phyloP scores from a whole-genome alignment of 2,888 invertebrate species.

The Gasteruption jaculator region DNA sequence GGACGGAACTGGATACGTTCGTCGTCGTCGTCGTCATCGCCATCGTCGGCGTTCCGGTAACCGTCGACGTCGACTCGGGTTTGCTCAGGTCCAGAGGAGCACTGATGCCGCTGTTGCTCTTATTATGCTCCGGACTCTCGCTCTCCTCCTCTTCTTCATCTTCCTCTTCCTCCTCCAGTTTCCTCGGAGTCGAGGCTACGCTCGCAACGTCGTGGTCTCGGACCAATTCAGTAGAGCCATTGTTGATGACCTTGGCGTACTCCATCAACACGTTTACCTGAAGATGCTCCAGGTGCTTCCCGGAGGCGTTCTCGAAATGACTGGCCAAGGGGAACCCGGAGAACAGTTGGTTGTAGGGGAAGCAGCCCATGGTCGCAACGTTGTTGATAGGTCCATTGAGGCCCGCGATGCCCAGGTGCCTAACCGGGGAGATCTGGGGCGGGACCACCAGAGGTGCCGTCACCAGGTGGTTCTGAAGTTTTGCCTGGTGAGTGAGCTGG shows the following conservation, averaged over 20 bases:
- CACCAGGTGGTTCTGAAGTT: neutral
- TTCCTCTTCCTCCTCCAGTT: too few species aligned
- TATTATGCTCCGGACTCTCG: slow-evolving; percentile 9
- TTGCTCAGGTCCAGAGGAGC: slow-evolving; percentile 61
- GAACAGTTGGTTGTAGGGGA: slow-evolving; percentile 29
- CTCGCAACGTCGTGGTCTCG: too few species aligned
- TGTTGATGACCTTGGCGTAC: slow-evolving; percentile 21
- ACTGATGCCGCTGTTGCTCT: slow-evolving; percentile 44
- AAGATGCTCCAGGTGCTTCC: slow-evolving; percentile 22
- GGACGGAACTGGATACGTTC: slow-evolving; percentile 8
- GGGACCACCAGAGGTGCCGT: slow-evolving; percentile 11
- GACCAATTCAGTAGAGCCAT: too few species aligned
- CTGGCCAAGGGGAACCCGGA: slow-evolving; percentile 21
- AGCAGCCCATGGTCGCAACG: slow-evolving; percentile 34
- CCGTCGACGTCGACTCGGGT: slow-evolving; percentile 50
- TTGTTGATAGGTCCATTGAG: slow-evolving; percentile 35
- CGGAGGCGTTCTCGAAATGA: slow-evolving; percentile 16
- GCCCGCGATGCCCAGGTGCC: slow-evolving; percentile 12
- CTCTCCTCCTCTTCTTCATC: slow-evolving; percentile 1
- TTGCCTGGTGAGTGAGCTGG: neutral
- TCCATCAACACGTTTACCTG: slow-evolving; percentile 19
- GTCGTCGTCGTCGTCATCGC: neutral
- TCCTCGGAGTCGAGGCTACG: too few species aligned
- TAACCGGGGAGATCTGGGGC: slow-evolving; percentile 12
- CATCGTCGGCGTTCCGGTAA: slow-evolving; percentile 51